Base-by-base conservation (phyloP, 2,888 invertebrate species). In the Dicyrtomina minuta region DNA sequence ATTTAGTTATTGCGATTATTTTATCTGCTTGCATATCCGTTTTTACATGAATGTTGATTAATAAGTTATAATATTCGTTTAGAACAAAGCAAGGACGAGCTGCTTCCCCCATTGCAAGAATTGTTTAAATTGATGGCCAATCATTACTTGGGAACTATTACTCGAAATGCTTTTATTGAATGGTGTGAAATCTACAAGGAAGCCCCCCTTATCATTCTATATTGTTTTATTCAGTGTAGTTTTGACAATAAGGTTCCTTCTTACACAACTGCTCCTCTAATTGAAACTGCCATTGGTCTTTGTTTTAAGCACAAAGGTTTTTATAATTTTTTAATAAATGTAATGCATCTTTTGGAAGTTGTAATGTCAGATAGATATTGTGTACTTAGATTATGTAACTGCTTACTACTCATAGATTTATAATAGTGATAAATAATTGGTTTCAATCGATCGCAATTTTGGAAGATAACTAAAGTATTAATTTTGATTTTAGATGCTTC, bases 301-400 rank as follows among this genome's bases (percentile, higher is more conserved):
- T 86, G 85, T 79, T 87, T 87, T 78, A 82, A 82, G 62, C 85
- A 84, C 74, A 83, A 82, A 77, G 83, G 86, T 85, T 12, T 51
- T 41, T 56, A n/a, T 55, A 66, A 46, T 15, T 46, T 46, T 17
- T 46, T 15, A 46, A 46, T 46, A 17, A 4, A 8, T 10, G 13
- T 43, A 10, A 10, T 10, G 43, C 13, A 10, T 43, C 13, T 43
- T 13, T 43, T 8, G 43, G 13, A 43, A 10, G 8, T 8, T 43
- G 43, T 43, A 8, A 10, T 41, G 13, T 13, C 13, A 41, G 13
- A 41, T 12, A 12, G 43, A 41, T 41, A 41, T 41, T 41, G 8
- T 12, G 13, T 41, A 12, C 13, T 8, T 41, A 8, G 43, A 13
- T 41, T 41, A 41, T 12, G 8, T 41, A 8, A 41, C 13, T 41